Conservation (phyloP, 2,113 vertebrate species). For the Triplophysa rosa region DNA sequence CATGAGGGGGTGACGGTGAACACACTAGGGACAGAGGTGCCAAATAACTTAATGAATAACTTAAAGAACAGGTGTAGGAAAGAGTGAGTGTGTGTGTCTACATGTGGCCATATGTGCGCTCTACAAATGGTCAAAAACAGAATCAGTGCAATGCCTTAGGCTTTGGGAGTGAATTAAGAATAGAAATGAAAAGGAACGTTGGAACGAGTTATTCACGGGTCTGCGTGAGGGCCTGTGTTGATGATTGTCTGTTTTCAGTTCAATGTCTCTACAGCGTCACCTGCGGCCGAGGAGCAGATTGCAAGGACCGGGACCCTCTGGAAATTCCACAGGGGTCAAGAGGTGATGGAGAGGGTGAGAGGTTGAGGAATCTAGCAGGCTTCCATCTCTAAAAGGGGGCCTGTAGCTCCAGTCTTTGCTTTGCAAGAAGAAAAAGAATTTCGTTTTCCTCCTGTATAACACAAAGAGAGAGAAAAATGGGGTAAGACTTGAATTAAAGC, state of each 20-base stretch:
- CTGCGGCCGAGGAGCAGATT: constrained; percentile 61
- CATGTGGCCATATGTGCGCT: constrained; percentile 56
- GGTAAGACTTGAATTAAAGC: not conserved
- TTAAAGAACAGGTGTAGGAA: constrained; percentile 57
- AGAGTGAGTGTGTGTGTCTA: constrained; percentile 38
- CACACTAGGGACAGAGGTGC: constrained; percentile 66
- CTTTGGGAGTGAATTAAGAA: constrained; percentile 54
- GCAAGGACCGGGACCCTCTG: constrained; percentile 54
- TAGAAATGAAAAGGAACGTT: constrained; percentile 47
- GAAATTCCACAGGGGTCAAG: constrained; percentile 57
- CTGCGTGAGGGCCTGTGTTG: constrained; percentile 33
- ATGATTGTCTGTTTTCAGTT: constrained; percentile 77
- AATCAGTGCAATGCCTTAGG: constrained; percentile 73
- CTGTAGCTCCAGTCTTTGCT: constrained; percentile 92
- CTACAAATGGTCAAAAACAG: constrained; percentile 60
- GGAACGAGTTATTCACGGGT: constrained; percentile 39
- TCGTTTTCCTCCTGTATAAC: constrained; percentile 87
- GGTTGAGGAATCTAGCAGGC: constrained; percentile 83
- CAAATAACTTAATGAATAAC: constrained; percentile 76
- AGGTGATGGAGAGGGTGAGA: constrained; percentile 54
- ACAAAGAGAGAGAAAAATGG: constrained; percentile 7
- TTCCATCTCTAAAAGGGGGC: constrained; percentile 97
- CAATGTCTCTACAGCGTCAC: constrained; percentile 71
- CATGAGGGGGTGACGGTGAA: constrained; percentile 52
- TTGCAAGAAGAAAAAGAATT: constrained; percentile 93